phyloP scores from a whole-genome alignment of 2,797 vertebrate genomes.

The Salmo trutta region DNA sequence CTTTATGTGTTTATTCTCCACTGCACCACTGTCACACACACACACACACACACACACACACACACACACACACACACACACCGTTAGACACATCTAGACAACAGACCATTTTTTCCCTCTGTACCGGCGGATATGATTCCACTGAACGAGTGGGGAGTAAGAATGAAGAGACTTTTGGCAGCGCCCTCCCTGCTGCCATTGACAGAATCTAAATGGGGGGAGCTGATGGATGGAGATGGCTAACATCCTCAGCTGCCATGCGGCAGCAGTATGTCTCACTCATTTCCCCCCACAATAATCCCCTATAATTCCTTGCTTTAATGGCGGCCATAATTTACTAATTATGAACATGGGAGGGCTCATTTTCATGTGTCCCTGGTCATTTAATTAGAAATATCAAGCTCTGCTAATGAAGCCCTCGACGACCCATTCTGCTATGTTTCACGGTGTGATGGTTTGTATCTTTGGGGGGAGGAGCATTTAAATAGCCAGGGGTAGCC shows the following conservation, averaged over 20 bases:
- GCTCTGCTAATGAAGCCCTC: constrained; percentile 47
- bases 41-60: not conserved
- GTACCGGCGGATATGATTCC: constrained; percentile 45
- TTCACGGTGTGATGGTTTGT: not conserved
- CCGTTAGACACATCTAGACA: constrained; percentile 22
- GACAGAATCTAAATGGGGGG: constrained; percentile 60
- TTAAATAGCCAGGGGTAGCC: constrained; percentile 3
- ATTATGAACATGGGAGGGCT: constrained; percentile 33
- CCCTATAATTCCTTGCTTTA: constrained; percentile 45
- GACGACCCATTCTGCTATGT: constrained; percentile 22
- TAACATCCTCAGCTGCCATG: constrained; percentile 37
- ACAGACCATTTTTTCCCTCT: constrained; percentile 21
- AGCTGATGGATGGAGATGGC: constrained; percentile 48
- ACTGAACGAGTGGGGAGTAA: constrained; percentile 40
- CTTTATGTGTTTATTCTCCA: not conserved
- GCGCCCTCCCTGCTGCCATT: constrained; percentile 50
- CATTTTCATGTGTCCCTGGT: constrained; percentile 35
- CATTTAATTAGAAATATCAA: constrained; percentile 43
- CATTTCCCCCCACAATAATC: constrained; percentile 57
- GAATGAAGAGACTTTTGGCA: constrained; percentile 52
- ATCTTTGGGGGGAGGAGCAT: not conserved
- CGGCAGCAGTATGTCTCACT: constrained; percentile 48
- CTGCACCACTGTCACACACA: not conserved
- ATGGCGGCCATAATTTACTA: constrained; percentile 58
- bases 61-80: not conserved